Evolutionary conservation across 1,140 invertebrate species (phyloP).

Genomic region (Diorhabda sublineata): DNA sequence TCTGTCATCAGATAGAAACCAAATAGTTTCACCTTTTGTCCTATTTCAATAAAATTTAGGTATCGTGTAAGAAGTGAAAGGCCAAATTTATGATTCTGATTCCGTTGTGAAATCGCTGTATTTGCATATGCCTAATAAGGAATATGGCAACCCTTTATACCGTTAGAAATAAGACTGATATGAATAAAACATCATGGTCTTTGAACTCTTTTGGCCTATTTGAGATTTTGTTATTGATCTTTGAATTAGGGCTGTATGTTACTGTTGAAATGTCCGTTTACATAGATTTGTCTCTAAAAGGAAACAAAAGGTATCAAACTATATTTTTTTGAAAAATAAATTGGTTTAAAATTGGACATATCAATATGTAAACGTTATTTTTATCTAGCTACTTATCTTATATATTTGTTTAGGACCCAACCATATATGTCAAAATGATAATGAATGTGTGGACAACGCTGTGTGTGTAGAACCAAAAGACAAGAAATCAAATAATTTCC

Average conservation of each 20-base stretch:
- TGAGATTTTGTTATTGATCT: neutral
- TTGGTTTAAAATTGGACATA: too few species aligned
- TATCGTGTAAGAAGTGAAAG: neutral
- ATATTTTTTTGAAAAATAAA: too few species aligned
- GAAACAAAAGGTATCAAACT: too few species aligned
- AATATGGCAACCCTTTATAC: neutral
- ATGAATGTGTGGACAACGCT: conserved; percentile 35
- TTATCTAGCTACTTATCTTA: too few species aligned
- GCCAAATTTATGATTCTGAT: neutral
- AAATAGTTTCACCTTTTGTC: neutral
- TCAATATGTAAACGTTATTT: too few species aligned
- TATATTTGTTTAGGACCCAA: conserved; percentile 28
- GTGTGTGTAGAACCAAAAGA: conserved; percentile 23
- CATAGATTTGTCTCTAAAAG: too few species aligned
- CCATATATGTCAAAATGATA: conserved; percentile 33
- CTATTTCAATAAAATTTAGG: neutral
- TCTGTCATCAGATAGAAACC: too few species aligned
- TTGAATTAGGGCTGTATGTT: too few species aligned
- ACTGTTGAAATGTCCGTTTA: too few species aligned
- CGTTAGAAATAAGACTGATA: neutral
- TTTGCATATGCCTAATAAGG: neutral
- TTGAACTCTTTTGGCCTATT: neutral
- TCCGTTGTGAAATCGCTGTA: neutral
- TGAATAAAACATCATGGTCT: neutral
- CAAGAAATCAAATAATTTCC: conserved; percentile 4